Evolutionary conservation across 2,888 invertebrate genomes (phyloP).

Genomic region (Megastigmus dorsalis): DNA sequence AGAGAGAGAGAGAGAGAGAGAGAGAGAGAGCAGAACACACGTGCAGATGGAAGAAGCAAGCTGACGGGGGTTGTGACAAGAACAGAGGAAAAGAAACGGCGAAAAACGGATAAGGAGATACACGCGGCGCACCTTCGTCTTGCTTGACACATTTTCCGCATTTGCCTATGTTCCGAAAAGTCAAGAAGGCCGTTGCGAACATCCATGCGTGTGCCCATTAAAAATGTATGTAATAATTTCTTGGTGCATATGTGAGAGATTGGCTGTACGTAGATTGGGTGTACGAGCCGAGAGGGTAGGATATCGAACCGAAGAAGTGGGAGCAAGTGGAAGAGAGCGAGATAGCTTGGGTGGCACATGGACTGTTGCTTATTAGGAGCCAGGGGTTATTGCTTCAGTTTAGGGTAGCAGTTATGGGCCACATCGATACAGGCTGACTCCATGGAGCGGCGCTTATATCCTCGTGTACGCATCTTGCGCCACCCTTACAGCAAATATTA

Average conservation of each 20-base stretch:
- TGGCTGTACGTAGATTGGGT: no score
- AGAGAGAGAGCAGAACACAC: not conserved
- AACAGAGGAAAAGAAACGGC: not conserved
- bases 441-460: not conserved
- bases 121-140: no score
- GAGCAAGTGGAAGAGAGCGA: not conserved
- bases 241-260: constrained; percentile 56
- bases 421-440: not conserved
- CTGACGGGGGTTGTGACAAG: not conserved
- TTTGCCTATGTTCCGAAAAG: constrained; percentile 54
- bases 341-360: not conserved
- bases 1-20: not conserved
- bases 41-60: no score
- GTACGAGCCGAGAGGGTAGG: not conserved
- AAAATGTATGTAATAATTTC: constrained; percentile 64
- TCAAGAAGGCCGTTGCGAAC: constrained; percentile 50
- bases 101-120: constrained; percentile 22
- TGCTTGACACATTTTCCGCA: constrained; percentile 57
- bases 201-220: constrained; percentile 60
- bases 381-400: constrained; percentile 43
- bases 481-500: not conserved
- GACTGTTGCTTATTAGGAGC: constrained; percentile 52
- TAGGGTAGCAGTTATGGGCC: constrained; percentile 32
- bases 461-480: not conserved
- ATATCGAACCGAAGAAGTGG: not conserved